A percentile compares a stretch with the other conserved stretches of the same genome.
Evolutionary conservation across 2,797 vertebrate genomes (phyloP).

Genomic region (Babyrousa celebensis): DNA sequence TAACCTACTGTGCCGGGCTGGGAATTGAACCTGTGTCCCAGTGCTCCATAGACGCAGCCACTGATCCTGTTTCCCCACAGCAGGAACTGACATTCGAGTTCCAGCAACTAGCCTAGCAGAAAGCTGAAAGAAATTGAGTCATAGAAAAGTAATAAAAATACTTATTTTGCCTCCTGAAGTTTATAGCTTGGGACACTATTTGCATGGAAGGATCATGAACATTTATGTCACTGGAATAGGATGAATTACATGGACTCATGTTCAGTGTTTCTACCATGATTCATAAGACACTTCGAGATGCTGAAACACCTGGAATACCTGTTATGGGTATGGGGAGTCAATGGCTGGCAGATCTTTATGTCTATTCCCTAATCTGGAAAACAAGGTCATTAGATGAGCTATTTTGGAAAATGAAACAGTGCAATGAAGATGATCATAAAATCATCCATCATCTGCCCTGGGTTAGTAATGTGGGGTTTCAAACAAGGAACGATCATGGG

Average conservation of each 20-base stretch:
- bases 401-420: not conserved
- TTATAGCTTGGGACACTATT: rapidly evolving
- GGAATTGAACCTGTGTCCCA: too few relatives aligned
- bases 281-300: not conserved
- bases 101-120: not conserved
- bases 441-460: too few relatives aligned
- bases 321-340: not conserved
- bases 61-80: too few relatives aligned
- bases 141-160: not conserved
- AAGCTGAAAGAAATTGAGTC: not conserved
- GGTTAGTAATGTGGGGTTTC: not conserved
- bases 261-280: not conserved
- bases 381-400: not conserved
- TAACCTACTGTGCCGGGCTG: too few relatives aligned
- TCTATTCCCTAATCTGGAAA: not conserved
- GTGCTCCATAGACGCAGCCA: too few relatives aligned
- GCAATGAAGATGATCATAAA: too few relatives aligned
- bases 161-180: too few relatives aligned
- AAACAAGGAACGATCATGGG: not conserved
- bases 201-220: not conserved
- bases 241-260: rapidly evolving
- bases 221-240: not conserved
- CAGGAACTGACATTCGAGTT: not conserved
- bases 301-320: too few relatives aligned
- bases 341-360: not conserved